Base-by-base conservation (phyloP, 2,113 vertebrate genomes). In the Fregetta grallaria region DNA sequence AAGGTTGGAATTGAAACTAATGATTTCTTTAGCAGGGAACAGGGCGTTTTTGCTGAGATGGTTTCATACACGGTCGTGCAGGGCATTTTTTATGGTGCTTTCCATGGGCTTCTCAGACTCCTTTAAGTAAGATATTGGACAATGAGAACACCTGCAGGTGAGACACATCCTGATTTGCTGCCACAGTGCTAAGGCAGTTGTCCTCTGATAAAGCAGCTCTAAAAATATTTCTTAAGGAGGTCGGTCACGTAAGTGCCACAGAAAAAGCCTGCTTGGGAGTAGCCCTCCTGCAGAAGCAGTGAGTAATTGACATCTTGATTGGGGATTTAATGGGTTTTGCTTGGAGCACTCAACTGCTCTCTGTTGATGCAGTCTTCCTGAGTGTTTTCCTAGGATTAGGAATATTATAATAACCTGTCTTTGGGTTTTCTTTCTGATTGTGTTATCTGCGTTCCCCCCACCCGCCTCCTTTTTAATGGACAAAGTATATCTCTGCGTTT, bases 401-500 rank as follows among this genome's bases (percentile, higher is more conserved):
- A 45, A 44, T 66, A 50, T 58, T 73, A 42, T 12, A 59, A 12
- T 29, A 30, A 62, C 30, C 32, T 1, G 0, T 79, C 27, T 27
- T 17, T 45, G 36, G 10, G 3, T 26, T 62, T 88, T 62, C 34
- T 53, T 84, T 53, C 47, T 62, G 56, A 12, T 36, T 36, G 7
- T 42, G 27, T 62, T 63, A 34, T 29, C 63, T 52, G 21, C 0
- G 1, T 50, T 66, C 32, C 18, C 32, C 14, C 15, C 8, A 22
- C n/a, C 15, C 7, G 4, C 7, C 55, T 70, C 22, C 27, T 55
- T 47, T 67, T 71, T 45, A 34, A 32, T 1, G 2, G 27, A 29
- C 14, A 12, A 49, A 34, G 29, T 19, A 10, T 53, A 38, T 22
- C 14, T 7, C 22, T 0, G 0, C 0, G 1, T 62, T 30, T 71